Evolutionary conservation across 2,888 invertebrate species (phyloP), one percentile per base, ranked within the genome.

Genomic region (Formica aserva): DNA sequence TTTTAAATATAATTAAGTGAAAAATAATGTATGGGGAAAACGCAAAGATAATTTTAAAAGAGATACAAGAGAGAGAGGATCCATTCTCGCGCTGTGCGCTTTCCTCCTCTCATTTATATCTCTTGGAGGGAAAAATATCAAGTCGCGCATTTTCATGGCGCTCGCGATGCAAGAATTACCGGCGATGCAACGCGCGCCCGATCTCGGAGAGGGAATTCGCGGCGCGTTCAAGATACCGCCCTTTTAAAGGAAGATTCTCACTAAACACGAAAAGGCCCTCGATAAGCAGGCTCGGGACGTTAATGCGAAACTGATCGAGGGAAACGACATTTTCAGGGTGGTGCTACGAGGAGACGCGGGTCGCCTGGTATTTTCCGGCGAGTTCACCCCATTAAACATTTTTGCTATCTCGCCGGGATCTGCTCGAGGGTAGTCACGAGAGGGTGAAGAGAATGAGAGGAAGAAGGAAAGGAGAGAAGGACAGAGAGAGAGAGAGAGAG

Each of bases 321-420:
- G 86, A 92, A 91, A 92, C 91, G 92, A 93, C 93, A 91, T 92
- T 92, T 91, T 89, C 89, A 87, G 90, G 89, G 85, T 85, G 90
- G 83, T 77, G 90, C 82, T 89, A 90, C 89, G 89, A 92, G 91
- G 71, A 87, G 91, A 90, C 90, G 91, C 91, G 92, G 90, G 90
- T 89, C 89, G 88, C 86, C 89, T 84, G 92, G 92, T 93, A 94
- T 94, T 94, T 94, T 94, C 94, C 94, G 89, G 89, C 91, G 94
- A 94, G 93, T 94, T 94, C 94, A 94, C 94, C 93, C 94, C 94
- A 94, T 94, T 94, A 94, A 94, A 93, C 94, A 94, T 94, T 93
- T 94, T 93, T 92, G 92, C 93, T 94, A 93, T 94, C 94, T 93
- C 91, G 91, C 91, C 85, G 88, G 92, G 91, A 93, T 93, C 93